Percentiles rank a stretch among this genome's conserved stretches.
These are phyloP conservation scores for Micromesistius poutassou DNA, from an alignment of 2,797 vertebrate species.

Conservation along the genomic window DNA sequence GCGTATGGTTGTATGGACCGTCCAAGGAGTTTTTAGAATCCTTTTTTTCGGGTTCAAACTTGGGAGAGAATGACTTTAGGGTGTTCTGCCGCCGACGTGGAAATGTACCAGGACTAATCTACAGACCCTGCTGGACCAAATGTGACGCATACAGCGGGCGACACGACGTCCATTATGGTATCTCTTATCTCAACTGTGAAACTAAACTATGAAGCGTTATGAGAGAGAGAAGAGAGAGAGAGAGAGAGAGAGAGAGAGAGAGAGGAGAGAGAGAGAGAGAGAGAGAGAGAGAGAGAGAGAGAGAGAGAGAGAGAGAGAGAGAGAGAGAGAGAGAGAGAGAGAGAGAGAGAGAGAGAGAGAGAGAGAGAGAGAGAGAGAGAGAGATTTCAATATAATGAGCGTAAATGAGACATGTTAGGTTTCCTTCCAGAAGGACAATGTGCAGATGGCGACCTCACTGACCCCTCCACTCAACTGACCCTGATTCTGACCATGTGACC, in stretches of 20 bases:
- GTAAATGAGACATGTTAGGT: not conserved
- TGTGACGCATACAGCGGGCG: not conserved
- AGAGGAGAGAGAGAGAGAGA: too few species aligned
- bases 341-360: too few species aligned
- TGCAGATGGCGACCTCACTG: constrained; percentile 27
- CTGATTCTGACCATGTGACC: constrained; percentile 56
- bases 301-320: too few species aligned
- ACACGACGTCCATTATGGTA: not conserved
- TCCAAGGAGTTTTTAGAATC: not conserved
- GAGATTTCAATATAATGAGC: not conserved
- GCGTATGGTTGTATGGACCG: not conserved
- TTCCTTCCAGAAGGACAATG: constrained; percentile 20
- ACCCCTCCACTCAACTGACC: constrained; percentile 38
- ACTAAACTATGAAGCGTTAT: not conserved
- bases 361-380: not conserved
- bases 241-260: too few species aligned
- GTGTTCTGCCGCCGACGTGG: not conserved
- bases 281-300: too few species aligned
- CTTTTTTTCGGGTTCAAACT: not conserved
- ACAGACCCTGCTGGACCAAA: not conserved
- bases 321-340: too few species aligned
- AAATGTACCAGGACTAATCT: not conserved
- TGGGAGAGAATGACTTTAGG: not conserved
- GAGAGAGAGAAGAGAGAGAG: too few species aligned
- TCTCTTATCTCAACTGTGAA: not conserved